These are phyloP conservation scores for Percina caprodes DNA, from an alignment of 2,113 vertebrate genomes.

Conservation along the genomic window DNA sequence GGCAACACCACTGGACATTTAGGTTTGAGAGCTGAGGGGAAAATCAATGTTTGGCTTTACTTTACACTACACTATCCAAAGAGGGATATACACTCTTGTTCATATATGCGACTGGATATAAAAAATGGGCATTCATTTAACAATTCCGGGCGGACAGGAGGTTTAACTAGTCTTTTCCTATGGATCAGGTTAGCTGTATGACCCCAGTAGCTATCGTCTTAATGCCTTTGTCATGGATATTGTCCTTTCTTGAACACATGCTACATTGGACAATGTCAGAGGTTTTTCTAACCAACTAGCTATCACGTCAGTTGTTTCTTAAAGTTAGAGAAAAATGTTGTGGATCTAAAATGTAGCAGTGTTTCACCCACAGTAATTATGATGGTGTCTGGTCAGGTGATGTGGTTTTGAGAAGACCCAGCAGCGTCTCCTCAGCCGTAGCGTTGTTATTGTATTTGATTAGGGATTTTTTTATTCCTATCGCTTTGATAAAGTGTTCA, in stretches of 20 bases:
- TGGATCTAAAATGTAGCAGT: constrained; percentile 68
- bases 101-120: not conserved
- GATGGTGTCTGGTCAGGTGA: not conserved
- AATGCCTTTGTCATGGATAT: constrained; percentile 19
- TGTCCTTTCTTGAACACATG: constrained; percentile 7
- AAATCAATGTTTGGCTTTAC: not conserved
- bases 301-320: not conserved
- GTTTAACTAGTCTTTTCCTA: constrained; percentile 4
- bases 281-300: not conserved
- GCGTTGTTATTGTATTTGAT: constrained; percentile 30
- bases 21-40: not conserved
- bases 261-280: not conserved
- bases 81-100: not conserved
- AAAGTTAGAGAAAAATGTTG: not conserved
- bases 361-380: constrained; percentile 7
- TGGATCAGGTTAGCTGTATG: not conserved
- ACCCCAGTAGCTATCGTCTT: constrained; percentile 20
- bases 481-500: constrained; percentile 41
- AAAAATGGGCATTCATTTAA: constrained; percentile 4
- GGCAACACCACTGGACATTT: not conserved
- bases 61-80: constrained; percentile 1
- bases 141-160: not conserved
- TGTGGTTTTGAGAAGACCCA: constrained; percentile 44
- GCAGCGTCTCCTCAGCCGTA: constrained; percentile 57
- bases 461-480: constrained; percentile 18